These are phyloP conservation scores for Phenganax stokvisi DNA, from an alignment of 92 coral and sea anemone species.

Conservation along the genomic window DNA sequence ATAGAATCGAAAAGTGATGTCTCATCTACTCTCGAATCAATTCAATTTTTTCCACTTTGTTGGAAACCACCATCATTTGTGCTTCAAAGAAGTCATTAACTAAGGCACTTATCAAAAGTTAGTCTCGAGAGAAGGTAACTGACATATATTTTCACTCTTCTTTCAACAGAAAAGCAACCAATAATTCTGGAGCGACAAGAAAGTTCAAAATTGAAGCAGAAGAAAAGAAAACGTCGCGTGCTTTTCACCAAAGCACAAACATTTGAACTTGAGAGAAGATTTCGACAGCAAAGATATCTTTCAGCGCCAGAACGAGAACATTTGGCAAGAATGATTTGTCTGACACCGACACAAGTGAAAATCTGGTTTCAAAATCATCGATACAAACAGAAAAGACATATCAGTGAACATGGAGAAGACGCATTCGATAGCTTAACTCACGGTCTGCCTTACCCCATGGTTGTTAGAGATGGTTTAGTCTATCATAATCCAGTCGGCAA, in stretches of 20 bases:
- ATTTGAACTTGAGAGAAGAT: conserved; percentile 92
- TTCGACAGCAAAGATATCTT: conserved; percentile 92
- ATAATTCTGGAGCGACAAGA: conserved; percentile 39
- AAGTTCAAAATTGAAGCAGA: conserved; percentile 60
- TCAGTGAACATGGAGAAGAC: conserved; percentile 93
- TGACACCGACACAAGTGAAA: conserved; percentile 96
- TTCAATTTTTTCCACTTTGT: not conserved
- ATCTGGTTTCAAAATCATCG: conserved; percentile 99
- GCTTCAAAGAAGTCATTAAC: not conserved
- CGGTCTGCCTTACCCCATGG: conserved; percentile 82
- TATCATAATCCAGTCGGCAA: conserved; percentile 34
- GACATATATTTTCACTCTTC: not conserved
- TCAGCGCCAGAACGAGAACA: conserved; percentile 99
- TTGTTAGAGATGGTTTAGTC: conserved; percentile 78
- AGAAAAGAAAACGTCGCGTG: conserved; percentile 91
- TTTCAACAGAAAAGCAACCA: conserved; percentile 21
- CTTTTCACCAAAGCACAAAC: conserved; percentile 96
- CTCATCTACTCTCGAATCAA: conserved; percentile 10
- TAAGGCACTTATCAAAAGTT: not conserved
- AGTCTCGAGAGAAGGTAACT: not conserved
- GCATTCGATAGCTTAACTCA: conserved; percentile 69
- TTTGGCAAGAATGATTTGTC: conserved; percentile 91
- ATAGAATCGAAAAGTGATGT: conserved; percentile 3
- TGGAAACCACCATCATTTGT: too few relatives aligned
- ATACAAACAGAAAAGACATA: conserved; percentile 92